These are phyloP conservation scores for Scaptodrosophila lebanonensis DNA, from an alignment of 1,140 invertebrate species.

Conservation along the genomic window DNA sequence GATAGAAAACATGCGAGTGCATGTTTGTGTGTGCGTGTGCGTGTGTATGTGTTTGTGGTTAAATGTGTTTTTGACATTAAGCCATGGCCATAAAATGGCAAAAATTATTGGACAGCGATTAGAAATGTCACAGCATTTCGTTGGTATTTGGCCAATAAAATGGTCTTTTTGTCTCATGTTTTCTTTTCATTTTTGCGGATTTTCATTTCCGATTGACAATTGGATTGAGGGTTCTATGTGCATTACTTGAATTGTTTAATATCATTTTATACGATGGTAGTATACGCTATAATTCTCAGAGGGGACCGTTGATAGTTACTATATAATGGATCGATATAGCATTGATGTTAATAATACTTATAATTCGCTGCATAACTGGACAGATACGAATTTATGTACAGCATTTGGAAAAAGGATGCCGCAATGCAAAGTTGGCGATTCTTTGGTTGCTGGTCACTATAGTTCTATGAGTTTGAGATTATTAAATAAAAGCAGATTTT, in stretches of 20 bases:
- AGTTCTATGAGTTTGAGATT: no score
- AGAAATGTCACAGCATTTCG: conserved; percentile 64
- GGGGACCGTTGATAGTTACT: no score
- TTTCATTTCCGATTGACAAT: conserved; percentile 41
- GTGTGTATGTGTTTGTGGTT: background rate
- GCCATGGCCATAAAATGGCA: conserved; percentile 64
- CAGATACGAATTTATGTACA: no score
- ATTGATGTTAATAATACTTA: no score
- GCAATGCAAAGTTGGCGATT: no score
- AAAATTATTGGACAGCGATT: conserved; percentile 73
- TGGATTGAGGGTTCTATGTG: conserved; percentile 7
- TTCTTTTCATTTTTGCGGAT: conserved; percentile 21
- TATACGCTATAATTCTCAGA: no score
- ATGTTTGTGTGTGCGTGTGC: conserved; percentile 11
- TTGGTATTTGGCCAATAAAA: conserved; percentile 39
- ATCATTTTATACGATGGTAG: no score
- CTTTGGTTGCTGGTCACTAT: no score
- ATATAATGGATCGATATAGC: no score
- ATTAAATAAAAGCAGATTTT: no score
- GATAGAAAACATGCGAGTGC: conserved; percentile 29
- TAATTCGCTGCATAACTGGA: no score
- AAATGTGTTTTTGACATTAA: conserved; percentile 35
- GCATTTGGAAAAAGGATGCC: no score
- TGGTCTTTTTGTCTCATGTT: conserved; percentile 24
- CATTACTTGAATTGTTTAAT: background rate